Percentiles rank a stretch among this genome's conserved stretches.
These are phyloP conservation scores for Lutraria lutraria DNA, from an alignment of 2,888 invertebrate genomes.

Conservation along the genomic window DNA sequence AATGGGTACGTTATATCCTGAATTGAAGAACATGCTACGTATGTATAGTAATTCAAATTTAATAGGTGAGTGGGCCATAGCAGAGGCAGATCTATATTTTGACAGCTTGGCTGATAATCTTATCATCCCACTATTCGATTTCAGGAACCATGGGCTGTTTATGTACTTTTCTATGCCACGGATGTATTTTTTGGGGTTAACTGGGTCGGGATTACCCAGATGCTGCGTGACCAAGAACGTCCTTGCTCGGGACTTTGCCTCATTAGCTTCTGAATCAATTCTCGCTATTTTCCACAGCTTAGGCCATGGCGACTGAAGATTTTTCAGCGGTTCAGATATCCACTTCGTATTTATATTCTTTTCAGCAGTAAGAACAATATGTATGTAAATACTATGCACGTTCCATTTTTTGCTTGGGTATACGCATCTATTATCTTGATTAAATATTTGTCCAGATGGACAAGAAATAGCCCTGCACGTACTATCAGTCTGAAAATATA, in stretches of 20 bases:
- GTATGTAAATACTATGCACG: not conserved
- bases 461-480: not conserved
- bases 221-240: not conserved
- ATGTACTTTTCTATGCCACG: not conserved
- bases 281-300: not conserved
- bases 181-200: not conserved
- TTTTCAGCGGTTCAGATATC: not conserved
- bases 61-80: not conserved
- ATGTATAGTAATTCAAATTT: not conserved
- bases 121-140: not conserved
- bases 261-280: not conserved
- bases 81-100: not conserved
- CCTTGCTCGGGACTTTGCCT: not conserved
- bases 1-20: not conserved
- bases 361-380: not conserved
- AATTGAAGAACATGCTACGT: too few relatives aligned
- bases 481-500: not conserved
- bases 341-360: not conserved
- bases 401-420: not conserved
- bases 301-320: not conserved
- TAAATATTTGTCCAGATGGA: not conserved
- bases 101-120: not conserved
- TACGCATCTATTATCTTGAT: not conserved
- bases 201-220: not conserved
- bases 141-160: not conserved